phyloP scores from a whole-genome alignment of 2,888 invertebrate genomes.

The Nephrocerus scutellatus region DNA sequence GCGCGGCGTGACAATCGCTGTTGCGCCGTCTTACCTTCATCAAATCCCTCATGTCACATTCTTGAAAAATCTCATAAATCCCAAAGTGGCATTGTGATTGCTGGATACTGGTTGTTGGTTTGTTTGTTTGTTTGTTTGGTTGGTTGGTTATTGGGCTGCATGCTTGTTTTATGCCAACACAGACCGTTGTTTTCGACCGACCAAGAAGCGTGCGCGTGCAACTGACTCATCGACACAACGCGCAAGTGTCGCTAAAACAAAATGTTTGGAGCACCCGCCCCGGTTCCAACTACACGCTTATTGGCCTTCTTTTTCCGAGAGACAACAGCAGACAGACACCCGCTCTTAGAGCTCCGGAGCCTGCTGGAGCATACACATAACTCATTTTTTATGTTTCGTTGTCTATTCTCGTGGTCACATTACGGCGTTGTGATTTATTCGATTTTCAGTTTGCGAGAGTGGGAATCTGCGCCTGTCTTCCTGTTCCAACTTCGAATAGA shows the following conservation, averaged over 20 bases:
- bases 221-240: slow-evolving; percentile 11
- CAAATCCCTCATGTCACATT: slow-evolving; percentile 22
- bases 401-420: no score
- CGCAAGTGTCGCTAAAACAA: slow-evolving; percentile 10
- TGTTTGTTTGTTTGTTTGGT: neutral
- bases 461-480: slow-evolving; percentile 12
- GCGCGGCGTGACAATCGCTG: slow-evolving; percentile 10
- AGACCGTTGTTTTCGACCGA: no score
- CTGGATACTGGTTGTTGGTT: neutral
- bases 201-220: no score
- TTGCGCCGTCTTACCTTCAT: slow-evolving; percentile 20
- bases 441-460: no score
- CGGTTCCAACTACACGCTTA: slow-evolving; percentile 22
- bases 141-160: slow-evolving; percentile 2
- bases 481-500: slow-evolving; percentile 18
- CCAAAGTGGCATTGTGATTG: slow-evolving; percentile 8
- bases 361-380: no score
- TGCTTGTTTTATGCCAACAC: slow-evolving; percentile 4
- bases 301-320: no score
- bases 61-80: slow-evolving; percentile 21
- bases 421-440: slow-evolving; percentile 22
- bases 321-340: no score
- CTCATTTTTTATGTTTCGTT: no score
- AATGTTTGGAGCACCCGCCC: no score
- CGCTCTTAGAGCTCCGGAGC: no score